phyloP scores from a whole-genome alignment of 2,888 invertebrate species.

The Drosophila trichaetosa region DNA sequence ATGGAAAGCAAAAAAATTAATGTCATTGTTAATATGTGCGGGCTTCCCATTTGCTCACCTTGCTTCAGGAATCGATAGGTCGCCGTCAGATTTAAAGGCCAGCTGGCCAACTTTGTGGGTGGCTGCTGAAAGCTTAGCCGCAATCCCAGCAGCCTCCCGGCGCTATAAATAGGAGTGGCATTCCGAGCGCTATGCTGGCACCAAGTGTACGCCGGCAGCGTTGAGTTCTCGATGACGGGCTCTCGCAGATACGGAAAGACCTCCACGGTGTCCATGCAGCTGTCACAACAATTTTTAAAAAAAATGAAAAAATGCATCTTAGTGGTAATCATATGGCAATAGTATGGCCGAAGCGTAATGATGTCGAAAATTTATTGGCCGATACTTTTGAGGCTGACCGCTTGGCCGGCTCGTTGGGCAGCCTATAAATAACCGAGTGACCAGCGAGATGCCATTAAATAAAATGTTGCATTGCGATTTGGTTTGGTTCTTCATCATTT shows the following conservation, averaged over 20 bases:
- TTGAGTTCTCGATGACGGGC: slow-evolving; percentile 84
- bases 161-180: slow-evolving; percentile 82
- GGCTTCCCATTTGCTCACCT: slow-evolving; percentile 61
- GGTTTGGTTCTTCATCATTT: slow-evolving; percentile 72
- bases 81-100: slow-evolving; percentile 75
- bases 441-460: slow-evolving; percentile 53
- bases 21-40: not conserved
- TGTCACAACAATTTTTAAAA: slow-evolving; percentile 60
- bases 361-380: slow-evolving; percentile 80
- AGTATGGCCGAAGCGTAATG: slow-evolving; percentile 60
- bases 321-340: slow-evolving; percentile 44
- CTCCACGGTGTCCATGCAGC: slow-evolving; percentile 84
- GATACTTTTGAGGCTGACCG: slow-evolving; percentile 61
- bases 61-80: slow-evolving; percentile 82
- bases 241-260: slow-evolving; percentile 84
- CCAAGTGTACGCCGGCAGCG: slow-evolving; percentile 81
- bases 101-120: slow-evolving; percentile 38
- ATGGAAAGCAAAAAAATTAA: not conserved
- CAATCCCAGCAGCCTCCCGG: slow-evolving; percentile 77
- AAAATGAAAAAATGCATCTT: not conserved
- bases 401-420: slow-evolving; percentile 72
- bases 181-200: slow-evolving; percentile 78
- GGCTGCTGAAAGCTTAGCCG: slow-evolving; percentile 78
- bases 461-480: slow-evolving; percentile 46
- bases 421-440: slow-evolving; percentile 60